Evolutionary conservation across 2,113 vertebrate species (phyloP).

Genomic region (Thinocorus orbignyianus): DNA sequence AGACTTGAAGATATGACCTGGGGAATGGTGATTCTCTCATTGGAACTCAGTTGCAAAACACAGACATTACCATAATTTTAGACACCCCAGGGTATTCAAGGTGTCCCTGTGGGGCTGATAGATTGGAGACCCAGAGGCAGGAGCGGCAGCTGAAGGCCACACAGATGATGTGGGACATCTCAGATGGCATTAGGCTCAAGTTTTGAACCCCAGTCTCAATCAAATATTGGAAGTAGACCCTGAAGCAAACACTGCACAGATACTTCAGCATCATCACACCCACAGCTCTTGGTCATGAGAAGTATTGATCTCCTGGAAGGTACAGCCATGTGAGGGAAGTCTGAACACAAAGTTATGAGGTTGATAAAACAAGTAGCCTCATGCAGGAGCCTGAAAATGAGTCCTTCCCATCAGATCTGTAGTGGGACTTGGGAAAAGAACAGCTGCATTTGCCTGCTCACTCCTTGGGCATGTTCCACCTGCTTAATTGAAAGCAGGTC

Average conservation of each 20-base stretch:
- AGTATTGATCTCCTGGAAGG: neutral
- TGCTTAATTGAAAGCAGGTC: conserved; percentile 24
- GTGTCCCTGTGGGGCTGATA: neutral
- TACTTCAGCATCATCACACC: neutral
- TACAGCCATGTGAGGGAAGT: neutral
- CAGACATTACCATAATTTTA: neutral
- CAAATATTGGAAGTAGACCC: neutral
- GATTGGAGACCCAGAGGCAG: neutral
- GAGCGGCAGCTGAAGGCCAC: neutral
- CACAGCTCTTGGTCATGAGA: neutral
- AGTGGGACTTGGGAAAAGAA: neutral
- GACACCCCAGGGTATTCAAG: neutral
- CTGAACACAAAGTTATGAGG: neutral
- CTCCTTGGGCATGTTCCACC: conserved; percentile 11
- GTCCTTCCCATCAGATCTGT: neutral
- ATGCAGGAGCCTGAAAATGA: neutral
- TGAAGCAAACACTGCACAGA: neutral
- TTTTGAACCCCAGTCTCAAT: neutral
- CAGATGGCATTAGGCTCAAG: neutral
- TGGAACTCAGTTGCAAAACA: neutral
- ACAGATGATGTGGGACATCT: neutral
- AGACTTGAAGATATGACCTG: rapidly evolving
- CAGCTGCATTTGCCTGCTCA: conserved; percentile 27
- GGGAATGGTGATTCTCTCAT: neutral
- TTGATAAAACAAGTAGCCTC: neutral